Conservation (phyloP, 1,140 invertebrate species). For the Potamilus streckersoni region DNA sequence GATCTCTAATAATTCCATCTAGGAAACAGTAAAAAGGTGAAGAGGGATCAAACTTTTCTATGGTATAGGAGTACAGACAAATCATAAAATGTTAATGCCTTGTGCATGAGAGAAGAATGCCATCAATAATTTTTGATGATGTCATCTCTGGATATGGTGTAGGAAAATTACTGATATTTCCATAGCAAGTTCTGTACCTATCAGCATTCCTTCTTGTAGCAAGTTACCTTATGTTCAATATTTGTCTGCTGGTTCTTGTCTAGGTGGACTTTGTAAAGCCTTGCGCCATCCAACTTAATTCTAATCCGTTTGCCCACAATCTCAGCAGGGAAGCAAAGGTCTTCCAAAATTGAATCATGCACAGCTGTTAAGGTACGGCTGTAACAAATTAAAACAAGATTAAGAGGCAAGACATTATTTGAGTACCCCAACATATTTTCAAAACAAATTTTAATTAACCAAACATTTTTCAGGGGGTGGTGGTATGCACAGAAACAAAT, state of each 20-base stretch:
- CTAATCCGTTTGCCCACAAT: slow-evolving; percentile 99
- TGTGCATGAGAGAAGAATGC: no score
- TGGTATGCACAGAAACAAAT: no score
- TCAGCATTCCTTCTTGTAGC: no score
- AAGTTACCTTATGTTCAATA: slow-evolving; percentile 96
- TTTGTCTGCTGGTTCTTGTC: slow-evolving; percentile 99
- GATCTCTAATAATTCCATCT: no score
- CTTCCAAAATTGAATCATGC: slow-evolving; percentile 96
- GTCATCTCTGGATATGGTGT: no score
- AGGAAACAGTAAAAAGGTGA: no score
- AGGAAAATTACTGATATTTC: no score
- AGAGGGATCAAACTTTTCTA: no score
- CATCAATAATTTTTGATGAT: no score
- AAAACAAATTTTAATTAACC: neutral
- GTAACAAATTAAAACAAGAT: slow-evolving; percentile 34
- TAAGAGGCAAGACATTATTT: neutral
- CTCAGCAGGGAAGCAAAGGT: slow-evolving; percentile 98
- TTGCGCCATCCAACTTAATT: slow-evolving; percentile 94
- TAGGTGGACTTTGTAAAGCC: slow-evolving; percentile 97
- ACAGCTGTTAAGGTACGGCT: slow-evolving; percentile 96
- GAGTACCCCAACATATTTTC: neutral
- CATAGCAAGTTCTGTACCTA: no score
- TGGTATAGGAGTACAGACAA: no score
- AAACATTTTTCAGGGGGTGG: neutral
- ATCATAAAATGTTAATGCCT: no score